Base-by-base conservation (phyloP, 2,888 invertebrate species). In the Hirtodrosophila histrioides region DNA sequence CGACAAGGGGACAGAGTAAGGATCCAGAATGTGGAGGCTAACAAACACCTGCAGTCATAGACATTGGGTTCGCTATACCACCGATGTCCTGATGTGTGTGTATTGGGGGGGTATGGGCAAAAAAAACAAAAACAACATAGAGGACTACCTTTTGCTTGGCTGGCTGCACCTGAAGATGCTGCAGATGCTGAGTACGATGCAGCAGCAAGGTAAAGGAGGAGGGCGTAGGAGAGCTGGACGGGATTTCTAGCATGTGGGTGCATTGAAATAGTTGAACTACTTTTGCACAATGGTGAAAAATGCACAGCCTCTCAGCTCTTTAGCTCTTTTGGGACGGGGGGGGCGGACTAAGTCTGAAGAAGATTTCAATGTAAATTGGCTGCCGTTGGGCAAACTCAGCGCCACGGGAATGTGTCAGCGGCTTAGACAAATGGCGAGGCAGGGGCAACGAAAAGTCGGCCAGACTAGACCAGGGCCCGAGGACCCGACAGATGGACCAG, bases 191-290 rank as follows among this genome's bases (percentile, higher is more conserved):
- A 66, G 65, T 46, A 50, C 54, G 37, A n/a, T 27, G 37, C 11
- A 33, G 53, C 33, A 36, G 48, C 43, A 43, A 43, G 55, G 35
- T 48, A 27, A 6, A 8, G 17, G 33, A 5, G 4, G 27, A 6
- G 8, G 17, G 27, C 6, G 4, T 6, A 27, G 27, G 27, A 27
- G 4, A 27, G 6, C 27, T 27, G 27, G 6, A 27, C 27, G 27
- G 6, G 27, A 5, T 27, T 27, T 27, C 27, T 27, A 27, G 27
- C 4, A 78, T 80, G 82, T 82, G 86, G 80, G 83, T 78, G 75
- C 80, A 82, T 85, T 82, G 67, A 85, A 85, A 85, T 85, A 82
- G 75, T 80, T 78, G 58, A 82, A 81, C 81, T 84, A 68, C 65
- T 61, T 61, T 51, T 46, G 51, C 41, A 69, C 69, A 81, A 77